A percentile compares a stretch with the other conserved stretches of the same genome.
Evolutionary conservation across 1,140 invertebrate genomes (phyloP).

Genomic region (Pseudomyrmex pallidus): DNA sequence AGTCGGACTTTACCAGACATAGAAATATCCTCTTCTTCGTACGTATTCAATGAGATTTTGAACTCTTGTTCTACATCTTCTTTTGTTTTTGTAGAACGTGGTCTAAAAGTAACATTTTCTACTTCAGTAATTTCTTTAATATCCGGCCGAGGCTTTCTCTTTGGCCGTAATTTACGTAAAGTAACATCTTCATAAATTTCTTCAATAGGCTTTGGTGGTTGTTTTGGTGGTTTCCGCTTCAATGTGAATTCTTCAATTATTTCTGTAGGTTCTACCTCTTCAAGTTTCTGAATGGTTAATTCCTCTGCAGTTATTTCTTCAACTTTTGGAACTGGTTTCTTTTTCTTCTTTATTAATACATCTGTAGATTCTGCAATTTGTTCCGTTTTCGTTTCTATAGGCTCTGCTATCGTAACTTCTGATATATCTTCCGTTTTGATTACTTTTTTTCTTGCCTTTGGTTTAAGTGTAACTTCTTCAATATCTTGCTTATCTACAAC

Average conservation of each 20-base stretch:
- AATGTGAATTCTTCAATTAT: constrained; percentile 84
- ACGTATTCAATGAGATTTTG: constrained; percentile 92
- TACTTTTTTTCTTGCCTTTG: constrained; percentile 73
- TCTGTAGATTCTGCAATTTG: constrained; percentile 56
- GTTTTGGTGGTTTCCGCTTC: constrained; percentile 82
- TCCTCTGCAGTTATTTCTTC: constrained; percentile 83
- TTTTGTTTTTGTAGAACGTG: constrained; percentile 89
- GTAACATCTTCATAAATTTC: constrained; percentile 90
- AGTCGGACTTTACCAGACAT: constrained; percentile 93
- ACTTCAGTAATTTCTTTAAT: constrained; percentile 90
- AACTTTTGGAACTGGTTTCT: constrained; percentile 60
- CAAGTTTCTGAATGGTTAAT: constrained; percentile 70
- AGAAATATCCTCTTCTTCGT: constrained; percentile 94
- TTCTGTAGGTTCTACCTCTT: constrained; percentile 71
- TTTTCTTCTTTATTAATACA: constrained; percentile 60
- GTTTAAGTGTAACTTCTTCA: constrained; percentile 75
- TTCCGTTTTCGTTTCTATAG: constrained; percentile 56
- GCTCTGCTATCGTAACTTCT: constrained; percentile 80
- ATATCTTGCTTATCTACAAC: constrained; percentile 62
- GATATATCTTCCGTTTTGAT: constrained; percentile 81
- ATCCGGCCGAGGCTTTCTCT: constrained; percentile 87
- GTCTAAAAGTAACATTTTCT: constrained; percentile 91
- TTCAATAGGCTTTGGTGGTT: constrained; percentile 86
- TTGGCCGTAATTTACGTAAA: constrained; percentile 89
- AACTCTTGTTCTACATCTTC: constrained; percentile 95